phyloP scores from a whole-genome alignment of 2,888 invertebrate species.

The Homarus gammarus region DNA sequence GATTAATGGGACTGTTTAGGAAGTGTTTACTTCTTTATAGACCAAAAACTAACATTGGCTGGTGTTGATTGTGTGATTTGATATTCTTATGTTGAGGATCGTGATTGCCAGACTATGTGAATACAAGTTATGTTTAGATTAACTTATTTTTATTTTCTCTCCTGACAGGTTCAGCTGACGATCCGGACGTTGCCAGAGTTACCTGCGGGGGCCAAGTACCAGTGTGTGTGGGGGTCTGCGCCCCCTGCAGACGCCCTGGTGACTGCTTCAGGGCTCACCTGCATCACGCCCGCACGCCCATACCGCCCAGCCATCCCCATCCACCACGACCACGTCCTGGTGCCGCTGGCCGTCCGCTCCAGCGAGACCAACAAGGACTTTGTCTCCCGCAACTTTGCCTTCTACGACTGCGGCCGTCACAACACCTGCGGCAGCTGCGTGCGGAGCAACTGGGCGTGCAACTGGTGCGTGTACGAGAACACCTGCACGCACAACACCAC shows the following conservation, averaged over 20 bases:
- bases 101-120: too few relatives aligned
- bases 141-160: not conserved
- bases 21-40: too few relatives aligned
- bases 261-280: slow-evolving; percentile 89
- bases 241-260: slow-evolving; percentile 94
- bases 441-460: slow-evolving; percentile 95
- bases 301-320: slow-evolving; percentile 87
- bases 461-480: slow-evolving; percentile 98
- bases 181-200: slow-evolving; percentile 93
- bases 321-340: slow-evolving; percentile 87
- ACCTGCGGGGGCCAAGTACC: slow-evolving; percentile 93
- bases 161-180: slow-evolving; percentile 84
- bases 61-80: too few relatives aligned
- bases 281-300: slow-evolving; percentile 86
- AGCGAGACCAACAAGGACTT: slow-evolving; percentile 97
- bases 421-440: slow-evolving; percentile 90
- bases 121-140: too few relatives aligned
- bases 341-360: slow-evolving; percentile 92
- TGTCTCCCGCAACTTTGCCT: slow-evolving; percentile 94
- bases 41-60: too few relatives aligned
- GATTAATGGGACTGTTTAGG: not conserved
- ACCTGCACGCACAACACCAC: slow-evolving; percentile 94
- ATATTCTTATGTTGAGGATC: too few relatives aligned
- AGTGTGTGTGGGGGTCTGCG: slow-evolving; percentile 93
- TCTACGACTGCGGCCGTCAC: slow-evolving; percentile 91